Conservation (phyloP, 2,797 vertebrate genomes). For the Platyrinchus mystaceus region DNA sequence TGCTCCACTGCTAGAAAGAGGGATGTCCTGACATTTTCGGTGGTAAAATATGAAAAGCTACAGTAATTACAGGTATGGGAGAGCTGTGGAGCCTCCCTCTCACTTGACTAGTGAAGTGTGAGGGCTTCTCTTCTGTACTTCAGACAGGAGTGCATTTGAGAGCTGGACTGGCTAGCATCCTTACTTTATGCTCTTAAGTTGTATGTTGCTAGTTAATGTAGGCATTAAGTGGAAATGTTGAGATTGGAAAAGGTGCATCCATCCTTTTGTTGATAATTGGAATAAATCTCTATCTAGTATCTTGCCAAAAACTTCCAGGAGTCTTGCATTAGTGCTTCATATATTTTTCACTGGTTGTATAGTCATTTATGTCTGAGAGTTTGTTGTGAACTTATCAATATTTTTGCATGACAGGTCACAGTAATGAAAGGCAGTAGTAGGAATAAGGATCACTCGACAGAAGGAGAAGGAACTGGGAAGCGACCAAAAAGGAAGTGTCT, state of each 20-base stretch:
- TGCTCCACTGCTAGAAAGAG: not conserved
- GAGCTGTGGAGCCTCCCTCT: not conserved
- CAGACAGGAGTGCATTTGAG: not conserved
- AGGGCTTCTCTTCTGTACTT: not conserved
- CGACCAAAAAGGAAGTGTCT: conserved; percentile 97
- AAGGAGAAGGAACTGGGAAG: conserved; percentile 90
- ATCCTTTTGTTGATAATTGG: not conserved
- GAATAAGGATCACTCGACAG: conserved; percentile 89
- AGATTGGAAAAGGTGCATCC: not conserved
- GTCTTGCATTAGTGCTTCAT: not conserved
- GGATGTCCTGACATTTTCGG: not conserved
- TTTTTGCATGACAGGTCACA: conserved; percentile 74
- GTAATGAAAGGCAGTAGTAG: conserved; percentile 97
- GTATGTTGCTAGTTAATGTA: not conserved
- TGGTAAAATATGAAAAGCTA: not conserved
- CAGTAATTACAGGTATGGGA: not conserved
- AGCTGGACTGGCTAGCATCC: not conserved
- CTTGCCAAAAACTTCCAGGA: not conserved
- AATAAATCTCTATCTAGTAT: not conserved
- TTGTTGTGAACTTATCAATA: not conserved
- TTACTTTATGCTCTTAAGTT: not conserved
- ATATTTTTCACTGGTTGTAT: not conserved
- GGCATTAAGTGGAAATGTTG: not conserved
- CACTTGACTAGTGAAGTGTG: not conserved
- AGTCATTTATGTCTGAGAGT: not conserved